These are phyloP conservation scores for Coryphaenoides rupestris DNA, from an alignment of 2,113 vertebrate species.

Conservation along the genomic window DNA sequence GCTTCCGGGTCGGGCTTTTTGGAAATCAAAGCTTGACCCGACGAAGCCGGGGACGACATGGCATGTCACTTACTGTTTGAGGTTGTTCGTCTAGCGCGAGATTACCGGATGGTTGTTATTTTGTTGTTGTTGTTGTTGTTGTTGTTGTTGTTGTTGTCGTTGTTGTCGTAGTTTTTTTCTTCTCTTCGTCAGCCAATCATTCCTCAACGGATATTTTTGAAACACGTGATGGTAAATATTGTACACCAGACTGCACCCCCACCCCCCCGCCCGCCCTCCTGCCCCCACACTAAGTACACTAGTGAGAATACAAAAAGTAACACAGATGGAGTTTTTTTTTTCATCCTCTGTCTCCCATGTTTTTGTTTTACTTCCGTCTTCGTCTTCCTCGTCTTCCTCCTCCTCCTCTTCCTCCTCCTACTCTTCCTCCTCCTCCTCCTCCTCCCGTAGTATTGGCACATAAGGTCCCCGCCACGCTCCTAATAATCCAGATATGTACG, in stretches of 20 bases:
- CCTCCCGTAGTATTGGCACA: constrained; percentile 81
- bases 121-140: too few species aligned
- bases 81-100: constrained; percentile 87
- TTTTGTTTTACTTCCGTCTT: constrained; percentile 37
- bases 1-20: constrained; percentile 96
- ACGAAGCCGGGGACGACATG: constrained; percentile 97
- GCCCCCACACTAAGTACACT: constrained; percentile 84
- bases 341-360: constrained; percentile 55
- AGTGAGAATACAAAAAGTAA: constrained; percentile 89
- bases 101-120: too few species aligned
- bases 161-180: too few species aligned
- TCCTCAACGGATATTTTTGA: constrained; percentile 87
- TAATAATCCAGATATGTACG: constrained; percentile 83
- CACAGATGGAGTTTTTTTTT: constrained; percentile 81
- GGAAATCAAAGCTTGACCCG: constrained; percentile 94
- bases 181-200: constrained; percentile 76
- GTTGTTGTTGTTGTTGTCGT: too few species aligned
- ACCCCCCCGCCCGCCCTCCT: too few species aligned
- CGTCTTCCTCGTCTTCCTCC: neutral
- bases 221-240: constrained; percentile 99
- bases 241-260: constrained; percentile 97
- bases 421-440: constrained; percentile 8
- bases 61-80: constrained; percentile 88
- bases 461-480: constrained; percentile 84
- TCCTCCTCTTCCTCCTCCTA: constrained; percentile 14